Base-by-base conservation (phyloP, 2,888 invertebrate genomes). In the Eupithecia insigniata region DNA sequence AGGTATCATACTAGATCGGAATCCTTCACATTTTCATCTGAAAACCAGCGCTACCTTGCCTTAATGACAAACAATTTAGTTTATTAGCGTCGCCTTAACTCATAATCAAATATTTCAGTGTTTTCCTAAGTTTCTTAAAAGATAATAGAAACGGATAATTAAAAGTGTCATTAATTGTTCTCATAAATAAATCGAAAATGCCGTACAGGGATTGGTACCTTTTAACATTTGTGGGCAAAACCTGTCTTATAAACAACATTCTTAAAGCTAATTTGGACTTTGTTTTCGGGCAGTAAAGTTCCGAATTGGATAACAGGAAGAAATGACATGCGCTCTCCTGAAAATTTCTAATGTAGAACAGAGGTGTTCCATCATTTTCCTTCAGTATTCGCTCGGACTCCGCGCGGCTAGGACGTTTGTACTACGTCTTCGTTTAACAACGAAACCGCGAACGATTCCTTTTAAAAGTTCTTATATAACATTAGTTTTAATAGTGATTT, bases 321-420 rank as follows among this genome's bases (percentile, higher is more conserved):
- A 5, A 51, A 64, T 65, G 77, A 82, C 83, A 84, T 89, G 82
- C 76, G 86, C 81, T 82, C 78, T 88, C 83, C 74, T 82, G 62
- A 73, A 77, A 82, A 74, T 79, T 84, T 78, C 58, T 73, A 74
- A 77, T 74, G 76, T 72, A 77, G 81, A 80, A 81, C 80, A 78
- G 82, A 87, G 88, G 88, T 89, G 88, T 88, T 89, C 84, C 82
- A 86, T 88, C 83, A 87, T 87, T 89, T 71, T 72, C 85, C 84
- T 76, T 80, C 87, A 89, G 90, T 90, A 82, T 81, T 79, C 84
- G 82, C 75, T 75, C 74, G 82, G 72, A 84, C 71, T 78, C 82
- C 66, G 70, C 58, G 69, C 62, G 34, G 76, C 61, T 32, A 73
- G 80, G 87, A 84, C 87, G 89, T 83, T 58, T 68, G n/a, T 58